phyloP scores from a whole-genome alignment of 1,140 invertebrate species.

The Diabrotica virgifera region DNA sequence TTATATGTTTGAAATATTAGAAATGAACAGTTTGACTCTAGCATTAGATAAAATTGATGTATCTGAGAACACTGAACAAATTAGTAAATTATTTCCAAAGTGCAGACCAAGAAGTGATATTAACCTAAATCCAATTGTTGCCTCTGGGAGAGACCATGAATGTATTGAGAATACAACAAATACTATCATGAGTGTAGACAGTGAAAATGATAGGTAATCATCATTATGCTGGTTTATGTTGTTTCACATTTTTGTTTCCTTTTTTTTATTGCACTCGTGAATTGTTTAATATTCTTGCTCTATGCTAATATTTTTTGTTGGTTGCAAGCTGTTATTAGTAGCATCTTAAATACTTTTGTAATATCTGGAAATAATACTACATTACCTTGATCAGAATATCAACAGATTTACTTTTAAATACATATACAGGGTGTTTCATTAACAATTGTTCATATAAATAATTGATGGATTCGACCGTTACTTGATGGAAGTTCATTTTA shows the following conservation, averaged over 20 bases:
- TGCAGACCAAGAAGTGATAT: conserved; percentile 65
- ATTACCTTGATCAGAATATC: too few species aligned
- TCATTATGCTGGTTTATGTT: not conserved
- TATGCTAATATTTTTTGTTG: too few species aligned
- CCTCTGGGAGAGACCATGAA: conserved; percentile 45
- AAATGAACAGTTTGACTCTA: conserved; percentile 53
- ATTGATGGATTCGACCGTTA: too few species aligned
- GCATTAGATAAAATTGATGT: conserved; percentile 51
- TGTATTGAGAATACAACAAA: conserved; percentile 44
- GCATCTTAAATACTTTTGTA: too few species aligned
- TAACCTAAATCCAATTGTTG: conserved; percentile 57
- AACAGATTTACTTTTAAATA: too few species aligned
- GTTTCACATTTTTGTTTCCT: not conserved
- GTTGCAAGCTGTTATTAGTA: too few species aligned
- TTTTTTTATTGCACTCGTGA: too few species aligned
- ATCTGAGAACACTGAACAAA: conserved; percentile 64
- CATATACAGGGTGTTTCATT: too few species aligned
- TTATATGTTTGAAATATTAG: conserved; percentile 28
- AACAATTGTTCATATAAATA: too few species aligned
- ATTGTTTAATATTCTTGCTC: too few species aligned
- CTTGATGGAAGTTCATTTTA: too few species aligned
- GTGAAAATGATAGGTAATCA: conserved; percentile 49
- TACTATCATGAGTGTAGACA: conserved; percentile 47
- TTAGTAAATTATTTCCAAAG: conserved; percentile 79
- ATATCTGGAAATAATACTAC: too few species aligned